Evolutionary conservation across 2,113 vertebrate species (phyloP).

Genomic region (Microcebus ravelobensis): DNA sequence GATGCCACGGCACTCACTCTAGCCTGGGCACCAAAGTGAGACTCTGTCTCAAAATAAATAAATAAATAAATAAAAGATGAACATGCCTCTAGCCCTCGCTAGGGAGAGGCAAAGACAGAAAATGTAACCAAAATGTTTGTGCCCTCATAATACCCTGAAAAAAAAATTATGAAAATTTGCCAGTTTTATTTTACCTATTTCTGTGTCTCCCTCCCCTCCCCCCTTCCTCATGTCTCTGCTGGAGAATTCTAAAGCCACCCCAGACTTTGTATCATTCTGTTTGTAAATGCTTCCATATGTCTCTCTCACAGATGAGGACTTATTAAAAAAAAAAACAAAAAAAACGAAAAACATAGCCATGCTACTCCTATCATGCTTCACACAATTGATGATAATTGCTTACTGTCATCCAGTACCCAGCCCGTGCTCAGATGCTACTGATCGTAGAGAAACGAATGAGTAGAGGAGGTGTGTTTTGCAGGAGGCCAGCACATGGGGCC

Average conservation of each 20-base stretch:
- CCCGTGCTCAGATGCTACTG: accelerated
- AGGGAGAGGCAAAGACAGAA: too few species aligned
- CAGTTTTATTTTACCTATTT: accelerated
- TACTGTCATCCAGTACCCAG: accelerated
- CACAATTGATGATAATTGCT: accelerated
- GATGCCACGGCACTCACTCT: too few species aligned
- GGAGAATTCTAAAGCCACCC: neutral
- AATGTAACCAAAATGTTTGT: too few species aligned
- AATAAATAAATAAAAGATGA: too few species aligned
- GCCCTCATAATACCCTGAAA: too few species aligned
- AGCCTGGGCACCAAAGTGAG: too few species aligned
- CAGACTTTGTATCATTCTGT: neutral
- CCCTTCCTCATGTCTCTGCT: neutral
- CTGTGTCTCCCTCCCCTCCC: neutral
- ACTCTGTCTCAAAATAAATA: too few species aligned
- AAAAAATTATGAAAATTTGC: neutral
- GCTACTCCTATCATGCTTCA: neutral
- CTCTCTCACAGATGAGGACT: neutral
- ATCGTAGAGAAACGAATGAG: accelerated
- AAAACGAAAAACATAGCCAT: neutral
- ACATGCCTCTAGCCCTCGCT: neutral
- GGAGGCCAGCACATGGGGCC: accelerated
- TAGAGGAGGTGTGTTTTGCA: accelerated
- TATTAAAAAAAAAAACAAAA: neutral
- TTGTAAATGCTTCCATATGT: neutral